A percentile compares a stretch with the other conserved stretches of the same genome.
phyloP scores from a whole-genome alignment of 2,113 vertebrate genomes.

The Mus pahari region DNA sequence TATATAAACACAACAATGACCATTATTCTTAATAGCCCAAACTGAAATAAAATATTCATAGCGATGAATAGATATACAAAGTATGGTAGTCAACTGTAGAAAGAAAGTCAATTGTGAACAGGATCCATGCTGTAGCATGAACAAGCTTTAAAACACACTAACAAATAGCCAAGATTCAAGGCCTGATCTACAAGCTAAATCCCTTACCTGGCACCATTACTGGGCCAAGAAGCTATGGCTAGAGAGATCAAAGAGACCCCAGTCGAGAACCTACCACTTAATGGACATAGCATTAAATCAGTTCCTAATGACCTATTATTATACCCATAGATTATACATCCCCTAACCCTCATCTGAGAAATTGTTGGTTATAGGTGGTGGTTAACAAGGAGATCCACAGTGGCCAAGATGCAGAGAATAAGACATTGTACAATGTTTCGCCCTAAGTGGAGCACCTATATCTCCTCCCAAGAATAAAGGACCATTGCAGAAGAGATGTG shows the following conservation, averaged over 20 bases:
- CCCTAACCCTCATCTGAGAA: not conserved
- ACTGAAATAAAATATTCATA: not conserved
- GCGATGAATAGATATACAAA: not conserved
- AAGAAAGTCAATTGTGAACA: conserved; percentile 2
- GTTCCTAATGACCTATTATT: not conserved
- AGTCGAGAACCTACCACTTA: not conserved
- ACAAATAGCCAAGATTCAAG: not conserved
- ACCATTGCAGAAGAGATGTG: not conserved
- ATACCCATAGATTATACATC: not conserved
- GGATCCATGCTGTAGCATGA: not conserved
- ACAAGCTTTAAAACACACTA: not conserved
- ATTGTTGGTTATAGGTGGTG: not conserved
- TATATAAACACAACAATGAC: not conserved
- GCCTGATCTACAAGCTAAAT: not conserved
- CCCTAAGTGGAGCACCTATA: not conserved
- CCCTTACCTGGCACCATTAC: not conserved
- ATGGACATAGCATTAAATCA: not conserved
- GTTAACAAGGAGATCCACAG: not conserved
- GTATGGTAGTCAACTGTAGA: not conserved
- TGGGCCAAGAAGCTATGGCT: not conserved
- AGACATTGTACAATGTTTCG: not conserved
- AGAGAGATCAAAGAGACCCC: not conserved
- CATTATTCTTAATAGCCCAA: not conserved
- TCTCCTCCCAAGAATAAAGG: not conserved
- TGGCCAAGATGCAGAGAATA: not conserved